phyloP scores from a whole-genome alignment of 2,888 invertebrate species.

The Polydrusus pterygomalis region DNA sequence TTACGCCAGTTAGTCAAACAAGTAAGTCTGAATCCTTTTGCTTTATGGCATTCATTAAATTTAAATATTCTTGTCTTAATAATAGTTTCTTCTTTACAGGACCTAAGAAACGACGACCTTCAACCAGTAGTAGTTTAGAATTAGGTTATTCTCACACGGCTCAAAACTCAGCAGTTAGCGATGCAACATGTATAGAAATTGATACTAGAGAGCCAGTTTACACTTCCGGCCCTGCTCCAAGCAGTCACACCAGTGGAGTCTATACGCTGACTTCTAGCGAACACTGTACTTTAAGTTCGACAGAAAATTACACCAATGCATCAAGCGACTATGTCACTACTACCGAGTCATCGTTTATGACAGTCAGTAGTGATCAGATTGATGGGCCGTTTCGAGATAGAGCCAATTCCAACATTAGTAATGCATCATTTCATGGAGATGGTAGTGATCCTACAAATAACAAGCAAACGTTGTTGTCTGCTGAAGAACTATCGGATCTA shows the following conservation, averaged over 20 bases:
- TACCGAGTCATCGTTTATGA: conserved; percentile 63
- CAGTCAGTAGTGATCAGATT: conserved; percentile 68
- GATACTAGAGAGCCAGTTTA: conserved; percentile 75
- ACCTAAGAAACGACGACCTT: conserved; percentile 77
- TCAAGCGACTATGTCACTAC: conserved; percentile 67
- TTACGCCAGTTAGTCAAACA: conserved; percentile 73
- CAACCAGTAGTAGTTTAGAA: conserved; percentile 88
- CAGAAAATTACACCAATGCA: conserved; percentile 65
- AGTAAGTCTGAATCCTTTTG: conserved; percentile 66
- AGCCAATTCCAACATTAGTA: conserved; percentile 87
- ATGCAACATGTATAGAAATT: conserved; percentile 80
- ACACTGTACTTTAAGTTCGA: conserved; percentile 71
- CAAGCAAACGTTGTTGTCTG: conserved; percentile 84
- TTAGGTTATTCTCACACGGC: conserved; percentile 91
- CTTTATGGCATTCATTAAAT: neutral
- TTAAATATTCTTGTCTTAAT: neutral
- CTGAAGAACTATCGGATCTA: conserved; percentile 88
- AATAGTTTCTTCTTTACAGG: conserved; percentile 65
- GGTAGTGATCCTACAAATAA: conserved; percentile 92
- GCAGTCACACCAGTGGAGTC: conserved; percentile 90
- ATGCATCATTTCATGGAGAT: conserved; percentile 89
- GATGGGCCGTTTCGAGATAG: conserved; percentile 77
- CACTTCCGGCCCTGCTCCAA: conserved; percentile 78
- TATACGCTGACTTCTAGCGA: conserved; percentile 85
- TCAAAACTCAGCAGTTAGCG: conserved; percentile 87